Base-by-base conservation (phyloP, 2,113 vertebrate genomes). In the Aldabrachelys gigantea region DNA sequence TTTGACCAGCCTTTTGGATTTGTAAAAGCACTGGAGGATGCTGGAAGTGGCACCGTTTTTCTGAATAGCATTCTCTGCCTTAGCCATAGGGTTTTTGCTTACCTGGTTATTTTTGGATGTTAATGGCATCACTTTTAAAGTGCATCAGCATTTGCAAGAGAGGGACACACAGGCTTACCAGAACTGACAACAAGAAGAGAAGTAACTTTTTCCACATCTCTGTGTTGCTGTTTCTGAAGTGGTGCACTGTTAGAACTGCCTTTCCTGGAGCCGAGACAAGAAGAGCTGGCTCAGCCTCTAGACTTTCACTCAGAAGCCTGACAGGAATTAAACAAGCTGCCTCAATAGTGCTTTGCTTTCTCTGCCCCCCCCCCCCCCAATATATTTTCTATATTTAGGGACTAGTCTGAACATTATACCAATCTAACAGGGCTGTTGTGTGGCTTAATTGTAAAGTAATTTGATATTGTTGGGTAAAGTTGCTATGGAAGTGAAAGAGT, bases 151-250 rank as follows among this genome's bases (percentile, higher is more conserved):
- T 88, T 6, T 91, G 52, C 44, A 87, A 76, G 93, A 84, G 41
- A 78, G 92, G 21, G 17, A 6, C 21, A 19, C 62, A 21, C 25
- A 31, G 57, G 13, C 92, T 75, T 97, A 80, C 41, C 79, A 89
- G 75, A 89, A 59, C 41, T 89, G 92, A 41, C 84, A 82, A 89
- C 85, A 90, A 90, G 89, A 47, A 41, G 69, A 91, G 65, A 52
- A 88, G 35, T 92, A 79, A 91, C 93, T 96, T 95, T 93, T n/a
- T 96, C 84, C 10, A 82, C 49, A 81, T 96, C 82, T 41, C 41
- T 89, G 9, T 56, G 16, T 89, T 69, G 80, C 84, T 95, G 89
- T 95, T 97, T 97, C 94, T 98, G 88, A 97, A 97, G 88, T 92
- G 91, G 69, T 57, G n/a, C 57, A 12, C 65, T 91, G 80, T 90